Conservation (phyloP, 2,888 invertebrate genomes). For the Ormyrus nitidulus region DNA sequence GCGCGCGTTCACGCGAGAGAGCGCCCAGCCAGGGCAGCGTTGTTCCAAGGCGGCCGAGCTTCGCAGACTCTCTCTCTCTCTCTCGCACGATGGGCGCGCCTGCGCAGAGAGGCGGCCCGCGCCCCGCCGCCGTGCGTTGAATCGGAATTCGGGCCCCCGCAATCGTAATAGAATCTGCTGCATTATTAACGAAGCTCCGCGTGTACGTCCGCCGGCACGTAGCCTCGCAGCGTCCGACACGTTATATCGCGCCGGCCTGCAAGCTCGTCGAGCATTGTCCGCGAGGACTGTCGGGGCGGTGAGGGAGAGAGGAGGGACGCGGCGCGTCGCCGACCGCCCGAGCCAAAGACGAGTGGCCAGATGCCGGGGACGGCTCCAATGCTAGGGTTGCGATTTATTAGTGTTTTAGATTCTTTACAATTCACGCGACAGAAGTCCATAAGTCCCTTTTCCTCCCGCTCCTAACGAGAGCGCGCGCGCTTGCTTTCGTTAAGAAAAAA, state of each 20-base stretch:
- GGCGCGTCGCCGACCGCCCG: neutral
- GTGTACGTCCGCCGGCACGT: conserved; percentile 28
- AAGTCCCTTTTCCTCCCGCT: too few species aligned
- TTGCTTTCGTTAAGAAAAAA: too few species aligned
- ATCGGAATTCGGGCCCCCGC: conserved; percentile 49
- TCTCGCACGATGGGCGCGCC: neutral
- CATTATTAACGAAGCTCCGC: conserved; percentile 66
- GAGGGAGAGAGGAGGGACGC: neutral
- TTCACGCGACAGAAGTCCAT: too few species aligned
- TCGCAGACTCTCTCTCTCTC: neutral
- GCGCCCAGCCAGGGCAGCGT: neutral
- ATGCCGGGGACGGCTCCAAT: too few species aligned
- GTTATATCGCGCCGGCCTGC: neutral
- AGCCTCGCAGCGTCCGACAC: neutral
- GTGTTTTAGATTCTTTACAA: too few species aligned
- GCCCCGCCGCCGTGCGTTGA: conserved; percentile 52
- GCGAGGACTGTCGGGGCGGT: too few species aligned
- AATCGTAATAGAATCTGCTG: conserved; percentile 68
- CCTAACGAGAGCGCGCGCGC: too few species aligned
- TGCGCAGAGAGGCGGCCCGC: conserved; percentile 44
- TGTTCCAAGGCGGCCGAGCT: neutral
- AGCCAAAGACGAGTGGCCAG: neutral
- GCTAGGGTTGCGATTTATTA: too few species aligned
- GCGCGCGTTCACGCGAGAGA: neutral
- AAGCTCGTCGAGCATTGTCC: too few species aligned